A percentile compares a stretch with the other conserved stretches of the same genome.
Conservation (phyloP, 2,888 invertebrate genomes). For the Nysson spinosus region DNA sequence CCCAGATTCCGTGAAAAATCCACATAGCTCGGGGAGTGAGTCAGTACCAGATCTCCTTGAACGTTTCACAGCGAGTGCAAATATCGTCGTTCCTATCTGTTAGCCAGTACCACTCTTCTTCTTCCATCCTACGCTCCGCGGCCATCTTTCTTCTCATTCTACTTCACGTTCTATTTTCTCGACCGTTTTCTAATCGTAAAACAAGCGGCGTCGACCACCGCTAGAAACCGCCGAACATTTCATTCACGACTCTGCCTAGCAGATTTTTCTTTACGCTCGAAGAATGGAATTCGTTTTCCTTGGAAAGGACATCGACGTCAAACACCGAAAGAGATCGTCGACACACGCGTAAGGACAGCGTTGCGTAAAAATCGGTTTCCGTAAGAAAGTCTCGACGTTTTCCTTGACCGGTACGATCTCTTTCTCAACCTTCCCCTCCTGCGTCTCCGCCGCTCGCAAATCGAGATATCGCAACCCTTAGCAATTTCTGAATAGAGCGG, state of each 20-base stretch:
- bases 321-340: constrained; percentile 5
- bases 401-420: constrained; percentile 49
- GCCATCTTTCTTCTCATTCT: constrained; percentile 28
- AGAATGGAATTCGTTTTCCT: constrained; percentile 56
- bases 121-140: constrained; percentile 28
- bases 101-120: constrained; percentile 30
- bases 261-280: constrained; percentile 46
- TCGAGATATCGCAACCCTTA: constrained; percentile 20
- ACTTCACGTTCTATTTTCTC: constrained; percentile 32
- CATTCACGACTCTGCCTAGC: constrained; percentile 68
- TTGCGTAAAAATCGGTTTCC: constrained; percentile 49
- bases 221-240: constrained; percentile 50
- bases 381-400: constrained; percentile 21
- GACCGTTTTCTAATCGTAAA: constrained; percentile 17
- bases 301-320: constrained; percentile 60
- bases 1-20: constrained; percentile 68
- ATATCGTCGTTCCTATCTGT: constrained; percentile 45
- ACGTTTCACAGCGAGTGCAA: constrained; percentile 57
- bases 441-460: neutral
- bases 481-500: constrained; percentile 16
- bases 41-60: constrained; percentile 74
- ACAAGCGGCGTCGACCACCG: constrained; percentile 8
- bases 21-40: constrained; percentile 66
- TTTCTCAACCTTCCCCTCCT: constrained; percentile 10
- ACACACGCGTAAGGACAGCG: constrained; percentile 6